These are phyloP conservation scores for Tylochromis polylepis DNA, from an alignment of 2,113 vertebrate species.

Conservation along the genomic window DNA sequence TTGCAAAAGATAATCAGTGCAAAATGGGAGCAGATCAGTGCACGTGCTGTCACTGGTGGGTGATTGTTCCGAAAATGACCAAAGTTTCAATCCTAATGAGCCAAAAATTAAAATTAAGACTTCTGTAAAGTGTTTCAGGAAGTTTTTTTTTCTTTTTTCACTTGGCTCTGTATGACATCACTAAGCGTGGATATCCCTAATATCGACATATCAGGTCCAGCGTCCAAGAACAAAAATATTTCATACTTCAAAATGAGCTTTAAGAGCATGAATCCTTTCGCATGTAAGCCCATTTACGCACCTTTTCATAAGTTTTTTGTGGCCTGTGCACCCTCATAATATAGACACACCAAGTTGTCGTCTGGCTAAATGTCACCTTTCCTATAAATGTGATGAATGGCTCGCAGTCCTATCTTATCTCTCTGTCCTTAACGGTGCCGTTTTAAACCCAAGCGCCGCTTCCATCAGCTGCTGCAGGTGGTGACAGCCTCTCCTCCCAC, in stretches of 20 bases:
- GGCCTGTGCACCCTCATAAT: neutral
- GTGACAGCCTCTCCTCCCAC: slow-evolving; percentile 33
- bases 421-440: slow-evolving; percentile 5
- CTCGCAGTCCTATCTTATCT: slow-evolving; percentile 39
- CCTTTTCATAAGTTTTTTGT: neutral
- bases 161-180: neutral
- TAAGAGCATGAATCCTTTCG: neutral
- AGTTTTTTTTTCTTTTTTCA: neutral
- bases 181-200: neutral
- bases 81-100: neutral
- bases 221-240: neutral
- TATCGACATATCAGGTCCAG: neutral
- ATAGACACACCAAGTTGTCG: neutral
- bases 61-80: neutral
- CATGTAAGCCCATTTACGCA: neutral
- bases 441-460: neutral
- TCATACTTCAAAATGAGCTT: neutral
- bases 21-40: neutral
- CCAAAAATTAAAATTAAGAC: accelerated
- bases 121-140: neutral
- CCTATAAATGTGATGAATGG: slow-evolving; percentile 39
- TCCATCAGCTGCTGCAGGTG: slow-evolving; percentile 12
- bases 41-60: neutral
- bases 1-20: neutral
- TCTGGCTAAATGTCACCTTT: slow-evolving; percentile 48